Conservation (phyloP, 2,113 vertebrate species). For the Plestiodon gilberti region DNA sequence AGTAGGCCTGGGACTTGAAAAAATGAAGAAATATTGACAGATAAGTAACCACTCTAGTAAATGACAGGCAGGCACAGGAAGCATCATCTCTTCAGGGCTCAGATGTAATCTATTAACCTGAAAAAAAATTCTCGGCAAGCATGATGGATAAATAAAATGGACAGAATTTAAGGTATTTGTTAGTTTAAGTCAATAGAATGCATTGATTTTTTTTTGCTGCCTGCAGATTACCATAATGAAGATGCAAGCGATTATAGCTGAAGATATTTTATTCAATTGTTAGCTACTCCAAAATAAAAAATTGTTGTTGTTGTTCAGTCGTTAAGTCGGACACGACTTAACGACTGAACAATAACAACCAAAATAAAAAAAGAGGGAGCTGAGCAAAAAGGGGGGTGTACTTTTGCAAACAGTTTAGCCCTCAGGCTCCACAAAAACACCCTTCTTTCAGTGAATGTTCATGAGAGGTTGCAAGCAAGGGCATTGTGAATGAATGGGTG, state of each 20-base stretch:
- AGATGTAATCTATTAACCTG: constrained; percentile 77
- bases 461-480: background rate
- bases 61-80: constrained; percentile 75
- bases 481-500: too few relatives aligned
- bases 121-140: constrained; percentile 66
- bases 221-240: constrained; percentile 25
- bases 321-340: too few relatives aligned
- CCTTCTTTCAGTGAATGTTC: background rate
- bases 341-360: too few relatives aligned
- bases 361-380: background rate
- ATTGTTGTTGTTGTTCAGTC: too few relatives aligned
- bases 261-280: constrained; percentile 13
- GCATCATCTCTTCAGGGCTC: constrained; percentile 72
- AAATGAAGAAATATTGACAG: constrained; percentile 82
- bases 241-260: constrained; percentile 31
- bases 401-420: constrained; percentile 9
- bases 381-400: background rate
- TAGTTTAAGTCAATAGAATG: constrained; percentile 70
- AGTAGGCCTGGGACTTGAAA: constrained; percentile 81
- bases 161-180: constrained; percentile 59
- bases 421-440: background rate
- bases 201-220: constrained; percentile 50
- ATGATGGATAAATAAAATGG: constrained; percentile 53
- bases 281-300: background rate
- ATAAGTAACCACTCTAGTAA: constrained; percentile 78